Conservation (phyloP, 2,888 invertebrate species). For the Macaria liturata region DNA sequence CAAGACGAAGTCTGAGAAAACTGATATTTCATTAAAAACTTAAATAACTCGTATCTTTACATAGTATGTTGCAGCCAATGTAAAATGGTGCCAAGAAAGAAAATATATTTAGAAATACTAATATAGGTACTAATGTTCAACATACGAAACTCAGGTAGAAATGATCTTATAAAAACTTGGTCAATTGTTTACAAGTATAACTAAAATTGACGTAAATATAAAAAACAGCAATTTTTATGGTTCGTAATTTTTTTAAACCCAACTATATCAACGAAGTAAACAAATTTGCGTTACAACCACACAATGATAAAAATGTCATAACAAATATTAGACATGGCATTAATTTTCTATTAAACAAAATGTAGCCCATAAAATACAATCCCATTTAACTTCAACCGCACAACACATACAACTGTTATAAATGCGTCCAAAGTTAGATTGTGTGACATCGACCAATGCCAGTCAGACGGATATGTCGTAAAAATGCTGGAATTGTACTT, state of each 20-base stretch:
- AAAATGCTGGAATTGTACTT: constrained; percentile 54
- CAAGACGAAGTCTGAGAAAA: constrained; percentile 58
- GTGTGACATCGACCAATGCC: constrained; percentile 65
- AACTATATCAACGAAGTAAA: too few relatives aligned
- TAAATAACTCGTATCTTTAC: constrained; percentile 66
- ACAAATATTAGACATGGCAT: too few relatives aligned
- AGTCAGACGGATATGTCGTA: constrained; percentile 63
- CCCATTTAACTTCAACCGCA: constrained; percentile 11
- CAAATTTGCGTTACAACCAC: too few relatives aligned
- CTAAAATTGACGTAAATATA: too few relatives aligned
- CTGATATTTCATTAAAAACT: constrained; percentile 75
- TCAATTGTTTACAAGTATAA: too few relatives aligned
- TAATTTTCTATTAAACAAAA: too few relatives aligned
- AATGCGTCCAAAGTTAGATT: constrained; percentile 75
- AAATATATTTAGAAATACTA: too few relatives aligned
- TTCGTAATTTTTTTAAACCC: too few relatives aligned
- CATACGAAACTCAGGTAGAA: too few relatives aligned
- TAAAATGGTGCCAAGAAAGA: not conserved
- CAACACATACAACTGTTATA: constrained; percentile 54
- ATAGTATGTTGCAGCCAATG: constrained; percentile 36
- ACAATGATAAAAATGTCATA: not conserved
- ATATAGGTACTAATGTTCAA: too few relatives aligned
- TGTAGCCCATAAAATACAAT: constrained; percentile 1
- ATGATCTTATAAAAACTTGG: too few relatives aligned
- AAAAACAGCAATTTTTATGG: too few relatives aligned